These are phyloP conservation scores for Zelleria hepariella DNA, from an alignment of 2,888 invertebrate genomes.

Conservation along the genomic window DNA sequence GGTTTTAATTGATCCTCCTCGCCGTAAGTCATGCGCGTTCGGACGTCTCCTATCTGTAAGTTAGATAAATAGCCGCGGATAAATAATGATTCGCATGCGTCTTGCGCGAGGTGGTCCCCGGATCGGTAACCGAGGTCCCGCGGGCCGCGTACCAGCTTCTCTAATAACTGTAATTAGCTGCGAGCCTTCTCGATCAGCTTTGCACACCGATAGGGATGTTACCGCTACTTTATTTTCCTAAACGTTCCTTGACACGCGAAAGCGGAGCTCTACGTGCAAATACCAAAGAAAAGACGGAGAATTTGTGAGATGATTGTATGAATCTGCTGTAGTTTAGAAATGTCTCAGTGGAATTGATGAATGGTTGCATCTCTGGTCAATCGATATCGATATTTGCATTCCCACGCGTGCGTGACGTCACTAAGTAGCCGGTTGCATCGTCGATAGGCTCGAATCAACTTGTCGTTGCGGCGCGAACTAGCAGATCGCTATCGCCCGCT, in stretches of 20 bases:
- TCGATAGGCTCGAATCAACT: conserved; percentile 42
- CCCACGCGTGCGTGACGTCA: conserved; percentile 14
- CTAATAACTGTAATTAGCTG: conserved; percentile 61
- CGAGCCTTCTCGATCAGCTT: conserved; percentile 31
- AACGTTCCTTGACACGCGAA: not conserved
- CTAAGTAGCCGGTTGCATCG: conserved; percentile 25
- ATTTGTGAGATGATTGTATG: not conserved
- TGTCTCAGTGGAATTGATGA: not conserved
- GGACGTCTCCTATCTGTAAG: conserved; percentile 21
- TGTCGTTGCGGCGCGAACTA: conserved; percentile 53
- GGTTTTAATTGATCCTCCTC: conserved; percentile 27
- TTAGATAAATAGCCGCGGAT: conserved; percentile 28
- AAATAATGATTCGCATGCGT: conserved; percentile 27
- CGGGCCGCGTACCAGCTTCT: conserved; percentile 35
- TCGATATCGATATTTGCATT: not conserved
- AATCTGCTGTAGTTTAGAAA: not conserved
- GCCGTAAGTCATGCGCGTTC: conserved; percentile 28
- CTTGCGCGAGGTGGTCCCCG: conserved; percentile 29
- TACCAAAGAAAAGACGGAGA: not conserved
- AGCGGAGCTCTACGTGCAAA: not conserved
- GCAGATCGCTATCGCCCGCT: conserved; percentile 52
- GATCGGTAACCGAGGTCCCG: conserved; percentile 42
- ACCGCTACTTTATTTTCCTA: not conserved
- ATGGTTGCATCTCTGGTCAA: not conserved
- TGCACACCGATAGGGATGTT: conserved; percentile 4